A percentile compares a stretch with the other conserved stretches of the same genome.
Conservation (phyloP, 1,140 invertebrate genomes). For the Lamellibrachia luymesi region DNA sequence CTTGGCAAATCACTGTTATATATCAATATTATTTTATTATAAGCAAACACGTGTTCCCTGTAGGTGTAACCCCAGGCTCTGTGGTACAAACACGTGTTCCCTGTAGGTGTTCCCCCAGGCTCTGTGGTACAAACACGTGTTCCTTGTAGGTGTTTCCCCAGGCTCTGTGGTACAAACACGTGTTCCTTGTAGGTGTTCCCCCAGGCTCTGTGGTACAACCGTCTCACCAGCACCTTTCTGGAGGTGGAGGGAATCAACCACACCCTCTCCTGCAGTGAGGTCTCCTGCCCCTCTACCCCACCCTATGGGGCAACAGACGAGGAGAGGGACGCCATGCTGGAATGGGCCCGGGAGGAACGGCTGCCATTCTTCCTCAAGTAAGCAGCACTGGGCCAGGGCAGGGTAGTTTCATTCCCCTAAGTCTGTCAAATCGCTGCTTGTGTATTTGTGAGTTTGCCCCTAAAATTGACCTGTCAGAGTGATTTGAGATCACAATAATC, state of each 20-base stretch:
- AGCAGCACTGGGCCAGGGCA: neutral
- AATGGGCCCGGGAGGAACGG: constrained; percentile 52
- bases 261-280: constrained; percentile 18
- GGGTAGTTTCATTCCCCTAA: no score
- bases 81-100: constrained; percentile 39
- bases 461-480: neutral
- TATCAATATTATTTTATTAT: constrained; percentile 47
- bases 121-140: constrained; percentile 44
- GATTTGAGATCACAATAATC: no score
- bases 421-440: no score
- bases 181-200: constrained; percentile 49
- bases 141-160: constrained; percentile 50
- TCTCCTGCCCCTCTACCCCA: constrained; percentile 19
- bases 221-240: constrained; percentile 53
- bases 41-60: constrained; percentile 26
- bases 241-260: constrained; percentile 35
- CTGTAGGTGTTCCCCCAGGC: constrained; percentile 51
- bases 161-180: constrained; percentile 48
- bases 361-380: constrained; percentile 54
- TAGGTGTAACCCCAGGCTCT: constrained; percentile 24
- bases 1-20: constrained; percentile 38
- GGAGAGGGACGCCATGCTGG: constrained; percentile 49
- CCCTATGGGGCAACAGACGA: constrained; percentile 51
- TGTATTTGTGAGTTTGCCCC: neutral
- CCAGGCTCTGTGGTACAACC: constrained; percentile 48